Base-by-base conservation (phyloP, 2,797 vertebrate species). In the Danio albolineatus region DNA sequence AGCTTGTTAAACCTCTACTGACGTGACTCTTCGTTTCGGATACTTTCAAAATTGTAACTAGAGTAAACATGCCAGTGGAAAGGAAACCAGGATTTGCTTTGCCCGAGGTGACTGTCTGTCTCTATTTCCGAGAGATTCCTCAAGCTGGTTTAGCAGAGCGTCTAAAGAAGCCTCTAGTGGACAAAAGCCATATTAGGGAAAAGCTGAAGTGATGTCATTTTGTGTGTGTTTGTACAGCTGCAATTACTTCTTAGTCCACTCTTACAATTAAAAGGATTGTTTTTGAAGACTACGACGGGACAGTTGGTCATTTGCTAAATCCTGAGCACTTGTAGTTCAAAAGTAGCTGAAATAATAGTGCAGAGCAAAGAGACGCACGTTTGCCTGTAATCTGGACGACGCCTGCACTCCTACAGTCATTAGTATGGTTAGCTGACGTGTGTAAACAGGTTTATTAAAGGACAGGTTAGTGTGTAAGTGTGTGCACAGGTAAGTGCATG, bases 1-100 rank as follows among this genome's bases (percentile, higher is more conserved):
- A 73, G 67, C 75, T 81, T 38, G 61, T 36, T 57, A 70, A 82
- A 79, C 44, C 59, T 38, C 51, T 65, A 49, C 5, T 78, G 71
- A 83, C 46, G 46, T 48, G 65, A 39, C 49, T 48, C 17, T 9
- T 61, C 4, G 9, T 57, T 69, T 77, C 9, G 56, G 43, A 51
- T 78, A 59, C 70, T 82, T 70, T 41, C 6, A 21, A 71, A 36
- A 61, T 49, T 48, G 59, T 80, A 81, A 69, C 65, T 17, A 49
- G 38, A 56, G 21, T 76, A 62, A 81, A 62, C 38, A 59, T 16
- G 38, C 19, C 79, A 79, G 38, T 64, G 10, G 21, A 54, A 57
- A 77, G 61, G 14, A 82, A 41, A 48, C 19, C 12, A 12, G 1
- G 41, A 60, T 59, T 69, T 16, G 12, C 54, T 78, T 60, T 69